Conservation (phyloP, 2,113 vertebrate species). For the Anarrhichthys ocellatus region DNA sequence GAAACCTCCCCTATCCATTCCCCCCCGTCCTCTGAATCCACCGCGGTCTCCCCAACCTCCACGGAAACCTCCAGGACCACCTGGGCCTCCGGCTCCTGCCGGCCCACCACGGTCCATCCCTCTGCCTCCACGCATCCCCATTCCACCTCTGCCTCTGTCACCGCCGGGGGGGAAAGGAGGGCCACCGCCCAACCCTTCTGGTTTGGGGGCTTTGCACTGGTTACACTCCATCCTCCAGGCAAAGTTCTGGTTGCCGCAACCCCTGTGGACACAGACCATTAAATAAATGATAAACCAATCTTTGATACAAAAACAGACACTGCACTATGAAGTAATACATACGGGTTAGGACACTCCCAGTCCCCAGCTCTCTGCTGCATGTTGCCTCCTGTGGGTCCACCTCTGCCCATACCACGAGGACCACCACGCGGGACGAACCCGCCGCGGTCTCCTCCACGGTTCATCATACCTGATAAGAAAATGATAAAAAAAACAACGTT, state of each 20-base stretch:
- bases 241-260: slow-evolving; percentile 98
- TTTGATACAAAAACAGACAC: neutral
- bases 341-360: slow-evolving; percentile 99
- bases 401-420: slow-evolving; percentile 85
- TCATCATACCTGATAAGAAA: slow-evolving; percentile 78
- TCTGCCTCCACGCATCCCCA: slow-evolving; percentile 91
- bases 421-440: slow-evolving; percentile 91
- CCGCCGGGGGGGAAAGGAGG: slow-evolving; percentile 94
- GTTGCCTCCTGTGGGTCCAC: slow-evolving; percentile 91
- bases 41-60: slow-evolving; percentile 94
- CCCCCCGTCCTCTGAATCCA: slow-evolving; percentile 87
- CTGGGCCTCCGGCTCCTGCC: slow-evolving; percentile 78
- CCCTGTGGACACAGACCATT: slow-evolving; percentile 76
- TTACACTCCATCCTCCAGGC: slow-evolving; percentile 99
- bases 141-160: slow-evolving; percentile 91
- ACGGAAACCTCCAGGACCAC: slow-evolving; percentile 91
- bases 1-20: slow-evolving; percentile 94
- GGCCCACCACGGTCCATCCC: slow-evolving; percentile 94
- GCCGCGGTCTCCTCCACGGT: slow-evolving; percentile 86
- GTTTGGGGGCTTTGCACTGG: slow-evolving; percentile 98
- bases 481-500: neutral
- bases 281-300: neutral
- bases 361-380: slow-evolving; percentile 97
- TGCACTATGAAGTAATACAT: slow-evolving; percentile 62
- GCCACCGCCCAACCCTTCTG: slow-evolving; percentile 90